Evolutionary conservation across 2,113 vertebrate species (phyloP), one percentile per base, ranked within the genome.

Genomic region (Erythrocebus patas): DNA sequence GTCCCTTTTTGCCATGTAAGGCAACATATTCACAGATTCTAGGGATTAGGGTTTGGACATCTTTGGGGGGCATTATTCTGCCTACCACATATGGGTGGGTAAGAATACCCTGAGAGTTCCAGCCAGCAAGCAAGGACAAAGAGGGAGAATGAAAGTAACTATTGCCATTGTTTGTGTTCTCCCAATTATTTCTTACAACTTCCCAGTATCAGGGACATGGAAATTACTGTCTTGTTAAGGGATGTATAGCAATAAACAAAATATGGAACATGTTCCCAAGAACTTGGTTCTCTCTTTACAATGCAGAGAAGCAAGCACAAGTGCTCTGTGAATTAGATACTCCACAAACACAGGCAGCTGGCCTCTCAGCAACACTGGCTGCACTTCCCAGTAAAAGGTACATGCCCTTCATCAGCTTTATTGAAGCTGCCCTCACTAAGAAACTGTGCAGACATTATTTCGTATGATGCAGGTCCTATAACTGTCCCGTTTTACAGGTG

Each of bases 1-100:
- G 30, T 95, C 43, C 45, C 68, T 61, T 81, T 84, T 93, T 61
- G 59, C 95, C 95, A 91, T 93, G 92, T 96, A 97, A 97, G 91
- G 91, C 43, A 89, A 89, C 17, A 85, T 16, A 72, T 6, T 81
- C 80, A 80, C 43, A 93, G 89, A 91, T 48, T 78, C 13, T 11
- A 93, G 57, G n/a, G 70, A 48, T 72, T 78, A 78, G 81, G 43
- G 16, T 82, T 70, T 96, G 11, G 45, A n/a, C 55, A 73, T 89
- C 18, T 40, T 84, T 50, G n/a, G 64, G 45, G 72, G 55, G 72
- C 72, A 32, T 59, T 68, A 73, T 25, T 82, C 50, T 80, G 43
- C 50, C 32, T 55, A 40, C 25, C 38, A 66, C 55, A 55, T 61
- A 40, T 12, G 8, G 30, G 75, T 40, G 81, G 35, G 50, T 78